Conservation (phyloP, 1,140 invertebrate genomes). For the Platyura marginata region DNA sequence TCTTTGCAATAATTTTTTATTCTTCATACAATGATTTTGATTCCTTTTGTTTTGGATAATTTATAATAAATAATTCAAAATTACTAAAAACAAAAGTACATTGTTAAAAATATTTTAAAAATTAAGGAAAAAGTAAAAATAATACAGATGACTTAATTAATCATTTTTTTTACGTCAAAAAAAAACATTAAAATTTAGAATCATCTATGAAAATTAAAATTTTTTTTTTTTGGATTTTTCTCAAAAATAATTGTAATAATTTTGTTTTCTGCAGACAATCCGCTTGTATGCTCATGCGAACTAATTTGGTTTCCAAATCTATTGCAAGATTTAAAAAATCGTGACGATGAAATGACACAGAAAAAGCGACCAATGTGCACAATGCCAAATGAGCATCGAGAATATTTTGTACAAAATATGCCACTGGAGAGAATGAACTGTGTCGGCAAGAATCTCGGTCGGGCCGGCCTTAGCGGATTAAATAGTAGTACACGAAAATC, state of each 20-base stretch:
- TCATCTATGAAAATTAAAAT: neutral
- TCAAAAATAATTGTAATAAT: neutral
- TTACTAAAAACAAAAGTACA: no score
- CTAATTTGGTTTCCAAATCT: conserved; percentile 70
- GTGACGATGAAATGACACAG: conserved; percentile 69
- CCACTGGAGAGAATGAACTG: conserved; percentile 65
- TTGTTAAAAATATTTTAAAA: no score
- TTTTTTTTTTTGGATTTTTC: neutral
- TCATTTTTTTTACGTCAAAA: no score
- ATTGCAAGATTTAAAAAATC: conserved; percentile 50
- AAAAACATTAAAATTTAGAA: no score
- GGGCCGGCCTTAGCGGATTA: neutral
- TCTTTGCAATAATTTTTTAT: no score
- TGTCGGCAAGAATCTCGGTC: conserved; percentile 15
- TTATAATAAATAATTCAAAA: no score
- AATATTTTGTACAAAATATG: conserved; percentile 62
- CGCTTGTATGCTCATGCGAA: conserved; percentile 70
- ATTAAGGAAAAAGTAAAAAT: no score
- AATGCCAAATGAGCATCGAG: conserved; percentile 51
- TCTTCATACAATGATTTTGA: no score
- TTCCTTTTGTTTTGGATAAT: no score
- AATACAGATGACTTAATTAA: no score
- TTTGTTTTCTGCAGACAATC: conserved; percentile 50
- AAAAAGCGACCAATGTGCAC: conserved; percentile 66
- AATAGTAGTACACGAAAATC: no score